Conservation (phyloP, 1,140 invertebrate genomes). For the Globodera rostochiensis region DNA sequence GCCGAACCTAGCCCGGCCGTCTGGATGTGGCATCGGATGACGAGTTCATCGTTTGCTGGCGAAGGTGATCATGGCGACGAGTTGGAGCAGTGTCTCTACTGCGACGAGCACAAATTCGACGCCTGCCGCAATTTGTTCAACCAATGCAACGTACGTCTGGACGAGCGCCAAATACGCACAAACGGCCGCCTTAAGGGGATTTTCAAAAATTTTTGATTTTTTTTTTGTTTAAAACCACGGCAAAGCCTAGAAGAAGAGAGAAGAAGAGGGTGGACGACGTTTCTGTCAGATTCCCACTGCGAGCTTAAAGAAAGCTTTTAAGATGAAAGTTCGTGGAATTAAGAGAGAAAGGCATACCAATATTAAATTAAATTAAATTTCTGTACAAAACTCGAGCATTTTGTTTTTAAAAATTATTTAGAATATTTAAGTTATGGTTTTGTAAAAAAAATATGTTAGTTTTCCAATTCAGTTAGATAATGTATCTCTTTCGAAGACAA, state of each 20-base stretch:
- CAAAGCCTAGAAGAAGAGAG: conserved; percentile 19
- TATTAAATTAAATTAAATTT: too few relatives aligned
- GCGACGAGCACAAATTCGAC: conserved; percentile 16
- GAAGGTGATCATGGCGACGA: neutral
- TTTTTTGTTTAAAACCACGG: neutral
- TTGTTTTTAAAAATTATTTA: too few relatives aligned
- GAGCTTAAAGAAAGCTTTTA: conserved; percentile 12
- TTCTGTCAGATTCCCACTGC: conserved; percentile 21
- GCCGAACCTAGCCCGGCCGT: too few relatives aligned
- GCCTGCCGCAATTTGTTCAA: conserved; percentile 21
- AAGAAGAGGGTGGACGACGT: conserved; percentile 15
- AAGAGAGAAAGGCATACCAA: too few relatives aligned
- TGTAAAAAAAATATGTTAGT: too few relatives aligned
- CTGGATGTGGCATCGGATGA: too few relatives aligned
- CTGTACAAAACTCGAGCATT: too few relatives aligned
- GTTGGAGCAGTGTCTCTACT: conserved; percentile 10
- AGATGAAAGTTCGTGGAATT: neutral
- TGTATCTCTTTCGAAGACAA: too few relatives aligned
- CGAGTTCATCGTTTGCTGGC: neutral
- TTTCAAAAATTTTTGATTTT: neutral
- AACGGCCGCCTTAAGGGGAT: neutral
- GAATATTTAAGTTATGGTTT: too few relatives aligned
- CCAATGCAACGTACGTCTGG: conserved; percentile 22
- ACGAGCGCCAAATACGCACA: conserved; percentile 17
- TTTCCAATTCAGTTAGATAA: too few relatives aligned